Conservation (phyloP, 2,888 invertebrate genomes). For the Deilephila elpenor region DNA sequence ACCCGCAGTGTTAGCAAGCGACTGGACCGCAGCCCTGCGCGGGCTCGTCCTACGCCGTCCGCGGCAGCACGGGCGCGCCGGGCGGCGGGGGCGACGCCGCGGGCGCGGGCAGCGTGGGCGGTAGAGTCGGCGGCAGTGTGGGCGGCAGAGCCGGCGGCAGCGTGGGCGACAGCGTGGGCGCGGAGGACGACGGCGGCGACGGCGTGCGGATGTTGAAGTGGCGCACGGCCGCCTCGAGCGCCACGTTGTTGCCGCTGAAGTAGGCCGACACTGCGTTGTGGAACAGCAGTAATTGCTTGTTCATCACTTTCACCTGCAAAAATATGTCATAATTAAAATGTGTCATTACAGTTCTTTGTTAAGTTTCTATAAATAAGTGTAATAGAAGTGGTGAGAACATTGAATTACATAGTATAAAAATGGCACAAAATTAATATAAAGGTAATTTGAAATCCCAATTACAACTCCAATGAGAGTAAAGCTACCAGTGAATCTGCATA, state of each 20-base stretch:
- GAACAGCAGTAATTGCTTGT: slow-evolving; percentile 97
- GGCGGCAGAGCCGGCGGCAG: slow-evolving; percentile 40
- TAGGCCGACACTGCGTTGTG: slow-evolving; percentile 99
- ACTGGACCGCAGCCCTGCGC: background rate
- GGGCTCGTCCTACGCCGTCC: background rate
- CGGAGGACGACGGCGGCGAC: slow-evolving; percentile 38
- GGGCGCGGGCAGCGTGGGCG: slow-evolving; percentile 30
- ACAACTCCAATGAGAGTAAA: background rate
- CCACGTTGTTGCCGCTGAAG: slow-evolving; percentile 97
- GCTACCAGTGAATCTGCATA: slow-evolving; percentile 58
- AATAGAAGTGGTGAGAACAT: no score
- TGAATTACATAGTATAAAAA: no score
- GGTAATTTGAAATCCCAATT: no score
- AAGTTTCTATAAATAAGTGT: background rate
- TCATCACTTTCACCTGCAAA: slow-evolving; percentile 99
- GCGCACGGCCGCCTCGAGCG: slow-evolving; percentile 96
- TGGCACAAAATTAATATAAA: no score
- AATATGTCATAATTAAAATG: no score
- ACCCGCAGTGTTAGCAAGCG: background rate
- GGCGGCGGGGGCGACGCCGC: slow-evolving; percentile 32
- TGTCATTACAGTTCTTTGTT: background rate
- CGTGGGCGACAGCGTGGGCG: slow-evolving; percentile 39
- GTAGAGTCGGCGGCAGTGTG: slow-evolving; percentile 32
- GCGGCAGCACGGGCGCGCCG: slow-evolving; percentile 32
- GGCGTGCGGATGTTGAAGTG: slow-evolving; percentile 94